phyloP scores from a whole-genome alignment of 2,797 vertebrate species.

The Tapirus indicus region DNA sequence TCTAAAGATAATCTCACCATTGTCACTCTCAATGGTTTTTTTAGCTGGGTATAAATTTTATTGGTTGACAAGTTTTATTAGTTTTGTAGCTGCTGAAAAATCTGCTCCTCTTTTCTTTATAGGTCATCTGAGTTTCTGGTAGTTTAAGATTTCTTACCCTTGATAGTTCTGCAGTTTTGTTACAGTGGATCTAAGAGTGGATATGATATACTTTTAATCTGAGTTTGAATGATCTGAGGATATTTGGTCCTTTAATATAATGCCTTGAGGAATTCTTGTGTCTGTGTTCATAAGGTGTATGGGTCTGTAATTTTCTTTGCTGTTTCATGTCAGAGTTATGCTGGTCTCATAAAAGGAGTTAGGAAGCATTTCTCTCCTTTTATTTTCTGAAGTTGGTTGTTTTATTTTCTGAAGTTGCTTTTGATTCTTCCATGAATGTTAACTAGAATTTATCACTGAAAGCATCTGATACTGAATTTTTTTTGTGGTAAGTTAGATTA shows the following conservation, averaged over 20 bases:
- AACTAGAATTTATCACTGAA: background rate
- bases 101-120: background rate
- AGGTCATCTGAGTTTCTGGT: background rate
- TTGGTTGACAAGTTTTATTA: background rate
- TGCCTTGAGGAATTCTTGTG: background rate
- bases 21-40: background rate
- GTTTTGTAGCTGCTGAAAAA: background rate
- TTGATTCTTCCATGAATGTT: background rate
- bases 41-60: slow-evolving; percentile 28
- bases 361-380: background rate
- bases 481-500: background rate
- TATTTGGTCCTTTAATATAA: background rate
- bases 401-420: background rate
- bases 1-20: background rate
- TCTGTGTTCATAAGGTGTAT: background rate
- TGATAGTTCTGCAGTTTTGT: background rate
- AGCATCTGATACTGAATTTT: background rate
- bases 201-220: background rate
- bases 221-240: background rate
- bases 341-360: background rate
- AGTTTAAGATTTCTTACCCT: background rate
- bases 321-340: background rate
- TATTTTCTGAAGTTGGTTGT: background rate
- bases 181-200: background rate
- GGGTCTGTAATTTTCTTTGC: background rate